phyloP scores from a whole-genome alignment of 2,113 vertebrate species.

The Cercocebus atys region DNA sequence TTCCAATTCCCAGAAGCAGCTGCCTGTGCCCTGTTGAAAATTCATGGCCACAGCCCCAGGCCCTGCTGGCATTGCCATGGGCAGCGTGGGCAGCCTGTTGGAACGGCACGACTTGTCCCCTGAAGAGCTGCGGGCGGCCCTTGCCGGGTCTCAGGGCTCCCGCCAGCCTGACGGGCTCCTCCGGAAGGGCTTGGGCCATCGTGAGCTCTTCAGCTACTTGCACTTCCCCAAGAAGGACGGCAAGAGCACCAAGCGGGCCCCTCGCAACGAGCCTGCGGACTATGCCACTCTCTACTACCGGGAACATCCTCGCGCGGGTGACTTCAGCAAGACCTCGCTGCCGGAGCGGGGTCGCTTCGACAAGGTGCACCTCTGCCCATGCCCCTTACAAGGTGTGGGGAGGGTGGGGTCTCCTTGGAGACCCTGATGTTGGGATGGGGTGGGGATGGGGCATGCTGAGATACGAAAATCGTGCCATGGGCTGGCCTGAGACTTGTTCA shows the following conservation, averaged over 20 bases:
- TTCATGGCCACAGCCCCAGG: conserved; percentile 97
- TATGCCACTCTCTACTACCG: conserved; percentile 91
- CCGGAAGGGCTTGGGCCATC: conserved; percentile 92
- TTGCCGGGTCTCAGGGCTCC: conserved; percentile 87
- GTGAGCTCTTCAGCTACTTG: conserved; percentile 95
- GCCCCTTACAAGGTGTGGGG: neutral
- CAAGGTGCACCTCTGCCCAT: conserved; percentile 86
- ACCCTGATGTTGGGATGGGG: rapidly evolving
- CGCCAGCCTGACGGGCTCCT: conserved; percentile 91
- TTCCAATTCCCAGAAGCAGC: conserved; percentile 85
- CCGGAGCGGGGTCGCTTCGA: conserved; percentile 94
- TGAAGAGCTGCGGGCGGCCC: conserved; percentile 85
- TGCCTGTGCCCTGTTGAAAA: conserved; percentile 83
- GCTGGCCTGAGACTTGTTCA: neutral
- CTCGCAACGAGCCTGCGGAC: conserved; percentile 85
- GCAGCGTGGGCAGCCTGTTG: conserved; percentile 97
- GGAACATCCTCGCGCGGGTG: conserved; percentile 90
- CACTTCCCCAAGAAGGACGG: conserved; percentile 94
- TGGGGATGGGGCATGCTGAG: neutral
- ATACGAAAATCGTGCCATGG: rapidly evolving
- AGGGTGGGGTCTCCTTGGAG: rapidly evolving
- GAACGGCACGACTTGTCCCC: conserved; percentile 93
- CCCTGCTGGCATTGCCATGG: conserved; percentile 91
- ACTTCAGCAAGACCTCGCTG: conserved; percentile 95
- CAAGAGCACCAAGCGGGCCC: conserved; percentile 86